These are phyloP conservation scores for Cercopithecus petaurista DNA, from an alignment of 2,797 vertebrate genomes.

Conservation along the genomic window DNA sequence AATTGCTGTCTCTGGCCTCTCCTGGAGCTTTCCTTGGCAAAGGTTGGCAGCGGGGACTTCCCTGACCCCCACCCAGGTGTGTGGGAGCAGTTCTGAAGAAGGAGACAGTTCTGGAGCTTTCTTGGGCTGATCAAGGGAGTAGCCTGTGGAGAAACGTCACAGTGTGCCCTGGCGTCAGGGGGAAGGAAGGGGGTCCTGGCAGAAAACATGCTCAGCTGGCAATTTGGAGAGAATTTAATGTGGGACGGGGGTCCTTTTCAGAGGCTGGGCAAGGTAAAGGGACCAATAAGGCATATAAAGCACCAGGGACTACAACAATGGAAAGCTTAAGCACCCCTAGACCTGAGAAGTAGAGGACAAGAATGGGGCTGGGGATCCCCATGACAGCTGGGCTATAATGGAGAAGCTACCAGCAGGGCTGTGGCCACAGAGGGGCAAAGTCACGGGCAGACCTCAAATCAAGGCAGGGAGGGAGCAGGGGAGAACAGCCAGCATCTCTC, in stretches of 20 bases:
- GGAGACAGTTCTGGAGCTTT: background rate
- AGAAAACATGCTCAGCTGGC: background rate
- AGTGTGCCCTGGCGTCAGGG: background rate
- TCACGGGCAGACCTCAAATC: background rate
- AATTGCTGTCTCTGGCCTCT: slow-evolving; percentile 21
- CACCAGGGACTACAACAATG: background rate
- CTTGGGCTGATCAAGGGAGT: background rate
- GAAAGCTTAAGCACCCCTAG: background rate
- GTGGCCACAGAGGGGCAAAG: background rate
- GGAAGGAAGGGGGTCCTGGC: background rate
- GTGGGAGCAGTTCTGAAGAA: background rate
- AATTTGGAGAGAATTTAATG: background rate
- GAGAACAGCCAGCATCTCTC: background rate
- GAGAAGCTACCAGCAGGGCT: background rate
- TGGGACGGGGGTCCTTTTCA: background rate
- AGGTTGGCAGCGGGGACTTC: background rate
- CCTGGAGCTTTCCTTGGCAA: background rate
- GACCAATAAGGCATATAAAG: rapidly evolving
- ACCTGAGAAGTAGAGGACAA: background rate
- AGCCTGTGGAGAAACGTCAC: background rate
- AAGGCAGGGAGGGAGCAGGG: background rate
- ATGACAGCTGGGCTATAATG: background rate
- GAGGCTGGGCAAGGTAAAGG: background rate
- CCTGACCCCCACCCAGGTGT: background rate
- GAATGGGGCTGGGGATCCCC: background rate